Evolutionary conservation across 2,888 invertebrate genomes (phyloP).

Genomic region (Drosophila infuscata): DNA sequence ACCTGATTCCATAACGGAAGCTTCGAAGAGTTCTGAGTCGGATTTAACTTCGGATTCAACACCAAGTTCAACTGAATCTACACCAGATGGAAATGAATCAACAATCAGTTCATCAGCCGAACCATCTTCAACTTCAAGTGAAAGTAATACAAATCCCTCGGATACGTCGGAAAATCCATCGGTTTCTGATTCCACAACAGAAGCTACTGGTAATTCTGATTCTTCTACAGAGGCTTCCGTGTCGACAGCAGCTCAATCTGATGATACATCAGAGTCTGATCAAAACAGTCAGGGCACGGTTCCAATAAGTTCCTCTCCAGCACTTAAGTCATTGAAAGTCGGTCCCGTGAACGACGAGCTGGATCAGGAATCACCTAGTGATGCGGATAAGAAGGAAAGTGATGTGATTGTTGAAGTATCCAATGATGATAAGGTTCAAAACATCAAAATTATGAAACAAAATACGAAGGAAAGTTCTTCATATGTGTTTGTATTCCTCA

Average conservation of each 20-base stretch:
- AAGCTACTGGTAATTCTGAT: not conserved
- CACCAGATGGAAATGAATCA: too few species aligned
- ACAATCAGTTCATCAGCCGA: not conserved
- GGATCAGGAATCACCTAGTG: not conserved
- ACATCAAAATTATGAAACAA: slow-evolving; percentile 15
- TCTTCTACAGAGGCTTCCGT: not conserved
- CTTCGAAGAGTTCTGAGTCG: not conserved
- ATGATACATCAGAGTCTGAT: not conserved
- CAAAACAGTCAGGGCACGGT: not conserved
- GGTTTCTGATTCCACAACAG: not conserved
- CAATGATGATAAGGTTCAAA: slow-evolving; percentile 13
- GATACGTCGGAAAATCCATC: not conserved
- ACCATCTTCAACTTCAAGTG: too few species aligned
- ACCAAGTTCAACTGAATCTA: not conserved
- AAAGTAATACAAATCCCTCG: not conserved
- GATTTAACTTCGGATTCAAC: not conserved
- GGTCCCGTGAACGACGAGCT: not conserved
- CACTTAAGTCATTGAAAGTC: not conserved
- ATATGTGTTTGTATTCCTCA: slow-evolving; percentile 16
- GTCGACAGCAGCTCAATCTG: not conserved
- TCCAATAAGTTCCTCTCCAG: not conserved
- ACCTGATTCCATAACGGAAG: not conserved
- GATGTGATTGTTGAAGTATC: slow-evolving; percentile 12
- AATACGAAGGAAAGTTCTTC: slow-evolving; percentile 1
- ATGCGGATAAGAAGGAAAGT: not conserved